phyloP scores from a whole-genome alignment of 2,888 invertebrate species.

The Neocrepidodera transversa region DNA sequence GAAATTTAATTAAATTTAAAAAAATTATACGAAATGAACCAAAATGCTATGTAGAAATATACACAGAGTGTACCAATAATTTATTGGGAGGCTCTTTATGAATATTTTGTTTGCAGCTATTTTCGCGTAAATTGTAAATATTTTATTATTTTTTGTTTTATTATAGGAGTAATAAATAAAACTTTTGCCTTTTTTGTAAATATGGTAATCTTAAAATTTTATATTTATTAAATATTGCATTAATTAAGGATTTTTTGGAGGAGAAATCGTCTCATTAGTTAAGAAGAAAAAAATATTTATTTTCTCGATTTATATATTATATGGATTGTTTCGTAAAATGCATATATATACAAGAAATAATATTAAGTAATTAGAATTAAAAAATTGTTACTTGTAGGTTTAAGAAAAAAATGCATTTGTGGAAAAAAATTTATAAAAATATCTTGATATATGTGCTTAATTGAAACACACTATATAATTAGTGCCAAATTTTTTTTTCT shows the following conservation, averaged over 20 bases:
- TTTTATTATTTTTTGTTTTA: slow-evolving; percentile 22
- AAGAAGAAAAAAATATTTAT: neutral
- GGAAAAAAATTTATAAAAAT: neutral
- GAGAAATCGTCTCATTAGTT: neutral
- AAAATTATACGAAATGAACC: slow-evolving; percentile 8
- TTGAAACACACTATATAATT: neutral
- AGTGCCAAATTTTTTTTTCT: too few species aligned
- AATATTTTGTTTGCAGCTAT: too few species aligned
- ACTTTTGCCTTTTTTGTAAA: slow-evolving; percentile 28
- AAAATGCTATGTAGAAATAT: neutral
- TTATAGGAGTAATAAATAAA: slow-evolving; percentile 9
- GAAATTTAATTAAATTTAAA: too few species aligned
- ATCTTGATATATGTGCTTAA: neutral
- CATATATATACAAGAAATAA: too few species aligned
- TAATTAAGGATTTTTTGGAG: neutral
- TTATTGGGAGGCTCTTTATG: too few species aligned
- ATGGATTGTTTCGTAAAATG: too few species aligned
- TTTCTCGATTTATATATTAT: too few species aligned
- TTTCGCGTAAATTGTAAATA: slow-evolving; percentile 31
- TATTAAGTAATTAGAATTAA: too few species aligned
- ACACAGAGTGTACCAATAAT: neutral
- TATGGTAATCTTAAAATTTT: slow-evolving; percentile 30
- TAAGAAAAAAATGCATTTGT: too few species aligned
- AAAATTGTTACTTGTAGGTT: too few species aligned
- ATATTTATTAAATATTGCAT: slow-evolving; percentile 29